A percentile compares a stretch with the other conserved stretches of the same genome.
phyloP scores from a whole-genome alignment of 2,888 invertebrate species.

The Diaperis boleti region DNA sequence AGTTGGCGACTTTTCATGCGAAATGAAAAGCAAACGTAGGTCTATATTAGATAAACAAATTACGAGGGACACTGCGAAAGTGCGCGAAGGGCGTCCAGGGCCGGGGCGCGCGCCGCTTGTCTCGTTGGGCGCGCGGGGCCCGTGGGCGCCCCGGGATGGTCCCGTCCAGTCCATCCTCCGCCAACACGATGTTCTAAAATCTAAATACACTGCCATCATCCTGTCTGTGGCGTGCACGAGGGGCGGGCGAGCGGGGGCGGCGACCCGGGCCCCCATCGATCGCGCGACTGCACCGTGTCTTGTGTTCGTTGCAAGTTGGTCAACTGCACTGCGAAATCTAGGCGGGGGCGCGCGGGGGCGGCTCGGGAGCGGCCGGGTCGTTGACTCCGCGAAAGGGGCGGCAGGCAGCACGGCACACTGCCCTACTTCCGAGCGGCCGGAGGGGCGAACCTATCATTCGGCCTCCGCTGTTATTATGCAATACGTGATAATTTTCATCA shows the following conservation, averaged over 20 bases:
- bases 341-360: constrained; percentile 20
- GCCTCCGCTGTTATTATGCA: constrained; percentile 37
- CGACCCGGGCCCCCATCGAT: constrained; percentile 48
- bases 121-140: constrained; percentile 15
- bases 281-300: constrained; percentile 20
- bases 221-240: constrained; percentile 47
- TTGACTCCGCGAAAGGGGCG: constrained; percentile 56
- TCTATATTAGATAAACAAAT: constrained; percentile 66
- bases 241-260: constrained; percentile 53
- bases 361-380: constrained; percentile 47
- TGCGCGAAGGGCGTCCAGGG: constrained; percentile 4
- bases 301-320: constrained; percentile 29
- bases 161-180: constrained; percentile 39
- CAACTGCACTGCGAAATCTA: constrained; percentile 50
- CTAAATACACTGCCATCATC: constrained; percentile 63
- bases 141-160: constrained; percentile 1
- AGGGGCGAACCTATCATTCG: constrained; percentile 51
- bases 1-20: constrained; percentile 63
- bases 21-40: constrained; percentile 65
- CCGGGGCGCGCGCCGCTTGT: constrained; percentile 25
- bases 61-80: constrained; percentile 48
- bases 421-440: constrained; percentile 59
- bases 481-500: constrained; percentile 39
- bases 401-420: constrained; percentile 61
- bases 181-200: constrained; percentile 54